Conservation (phyloP, 2,797 vertebrate genomes). For the Artibeus jamaicensis region DNA sequence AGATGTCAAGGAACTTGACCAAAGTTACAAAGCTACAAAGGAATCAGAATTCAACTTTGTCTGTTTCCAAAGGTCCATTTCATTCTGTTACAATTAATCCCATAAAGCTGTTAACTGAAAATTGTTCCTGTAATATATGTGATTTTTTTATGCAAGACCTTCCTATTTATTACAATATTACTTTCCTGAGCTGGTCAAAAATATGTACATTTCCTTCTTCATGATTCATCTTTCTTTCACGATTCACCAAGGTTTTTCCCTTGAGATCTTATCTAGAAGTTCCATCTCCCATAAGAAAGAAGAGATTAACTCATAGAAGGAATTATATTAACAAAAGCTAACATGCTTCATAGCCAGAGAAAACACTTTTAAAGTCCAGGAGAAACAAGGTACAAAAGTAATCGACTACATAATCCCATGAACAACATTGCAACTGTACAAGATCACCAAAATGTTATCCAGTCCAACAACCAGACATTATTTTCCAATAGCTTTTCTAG, state of each 20-base stretch:
- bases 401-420: background rate
- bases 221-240: background rate
- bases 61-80: background rate
- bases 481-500: background rate
- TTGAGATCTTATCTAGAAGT: background rate
- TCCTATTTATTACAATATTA: background rate
- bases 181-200: background rate
- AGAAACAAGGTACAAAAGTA: slow-evolving; percentile 3
- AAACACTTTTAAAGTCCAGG: slow-evolving; percentile 43
- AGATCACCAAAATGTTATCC: background rate
- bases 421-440: slow-evolving; percentile 26
- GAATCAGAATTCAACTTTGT: background rate
- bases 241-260: slow-evolving; percentile 21
- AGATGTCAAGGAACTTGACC: background rate
- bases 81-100: background rate
- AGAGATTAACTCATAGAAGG: background rate
- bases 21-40: background rate
- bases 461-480: background rate
- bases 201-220: background rate
- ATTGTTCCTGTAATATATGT: background rate
- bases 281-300: background rate
- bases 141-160: background rate
- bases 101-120: background rate
- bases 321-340: slow-evolving; percentile 49
- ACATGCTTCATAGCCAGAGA: background rate